Conservation (phyloP, 2,888 invertebrate species). For the Thecocarcelia acutangulata region DNA sequence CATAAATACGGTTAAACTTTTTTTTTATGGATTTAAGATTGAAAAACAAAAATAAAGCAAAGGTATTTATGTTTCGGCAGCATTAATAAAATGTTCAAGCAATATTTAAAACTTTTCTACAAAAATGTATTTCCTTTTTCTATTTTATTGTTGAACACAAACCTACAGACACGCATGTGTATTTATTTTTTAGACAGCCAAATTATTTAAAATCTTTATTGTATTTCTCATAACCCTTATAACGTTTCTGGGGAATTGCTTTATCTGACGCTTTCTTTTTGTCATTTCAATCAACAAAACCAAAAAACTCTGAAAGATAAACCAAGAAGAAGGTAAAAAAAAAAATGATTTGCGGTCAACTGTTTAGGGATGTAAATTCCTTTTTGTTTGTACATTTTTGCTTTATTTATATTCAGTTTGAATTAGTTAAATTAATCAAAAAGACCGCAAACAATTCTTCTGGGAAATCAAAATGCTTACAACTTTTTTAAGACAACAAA, state of each 20-base stretch:
- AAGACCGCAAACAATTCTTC: constrained; percentile 53
- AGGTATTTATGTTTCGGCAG: too few species aligned
- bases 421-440: constrained; percentile 63
- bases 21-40: constrained; percentile 24
- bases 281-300: constrained; percentile 41
- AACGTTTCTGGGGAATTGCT: constrained; percentile 40
- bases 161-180: background rate
- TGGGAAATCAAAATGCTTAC: constrained; percentile 63
- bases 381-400: background rate
- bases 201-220: constrained; percentile 13
- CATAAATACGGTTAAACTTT: background rate
- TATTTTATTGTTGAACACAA: background rate
- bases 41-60: constrained; percentile 14
- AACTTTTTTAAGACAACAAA: constrained; percentile 9
- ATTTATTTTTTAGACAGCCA: background rate
- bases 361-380: constrained; percentile 11
- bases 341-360: constrained; percentile 41
- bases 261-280: constrained; percentile 21
- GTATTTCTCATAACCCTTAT: constrained; percentile 18
- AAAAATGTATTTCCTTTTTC: constrained; percentile 18
- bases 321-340: background rate
- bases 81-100: too few species aligned
- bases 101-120: too few species aligned
- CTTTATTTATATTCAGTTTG: constrained; percentile 45
- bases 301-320: background rate